phyloP scores from a whole-genome alignment of 2,888 invertebrate genomes.

The Pseudococcus longispinus region DNA sequence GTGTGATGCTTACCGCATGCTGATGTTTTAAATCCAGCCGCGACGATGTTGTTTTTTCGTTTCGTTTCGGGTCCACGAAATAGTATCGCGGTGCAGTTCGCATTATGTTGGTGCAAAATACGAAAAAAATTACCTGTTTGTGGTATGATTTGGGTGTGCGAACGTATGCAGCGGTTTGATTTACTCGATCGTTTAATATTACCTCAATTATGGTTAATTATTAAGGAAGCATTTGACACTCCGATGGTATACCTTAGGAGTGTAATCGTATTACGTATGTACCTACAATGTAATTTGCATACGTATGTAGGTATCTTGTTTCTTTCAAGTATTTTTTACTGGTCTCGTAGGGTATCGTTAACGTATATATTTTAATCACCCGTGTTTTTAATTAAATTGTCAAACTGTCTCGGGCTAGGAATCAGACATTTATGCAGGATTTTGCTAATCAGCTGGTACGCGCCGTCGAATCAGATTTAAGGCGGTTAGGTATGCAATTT shows the following conservation, averaged over 20 bases:
- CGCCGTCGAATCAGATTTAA: neutral
- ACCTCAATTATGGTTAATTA: slow-evolving; percentile 14
- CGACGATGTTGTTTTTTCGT: neutral
- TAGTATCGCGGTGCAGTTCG: neutral
- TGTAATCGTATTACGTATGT: neutral
- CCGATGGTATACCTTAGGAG: neutral
- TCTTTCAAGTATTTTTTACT: neutral
- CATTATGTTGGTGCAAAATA: neutral
- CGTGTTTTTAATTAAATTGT: neutral
- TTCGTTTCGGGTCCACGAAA: neutral
- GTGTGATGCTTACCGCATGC: neutral
- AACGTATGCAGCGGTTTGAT: neutral
- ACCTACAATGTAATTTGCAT: neutral
- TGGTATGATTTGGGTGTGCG: neutral
- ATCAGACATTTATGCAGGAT: neutral
- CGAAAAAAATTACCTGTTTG: neutral
- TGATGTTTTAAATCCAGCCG: neutral
- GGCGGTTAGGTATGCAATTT: slow-evolving; percentile 24
- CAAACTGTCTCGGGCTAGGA: neutral
- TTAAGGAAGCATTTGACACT: slow-evolving; percentile 28
- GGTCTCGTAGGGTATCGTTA: neutral
- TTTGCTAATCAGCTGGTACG: neutral
- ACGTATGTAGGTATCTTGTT: neutral
- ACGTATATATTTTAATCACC: neutral
- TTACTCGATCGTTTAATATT: slow-evolving; percentile 5